Evolutionary conservation across 2,888 invertebrate genomes (phyloP), one percentile per base, ranked within the genome.

Genomic region (Eupithecia inturbata): DNA sequence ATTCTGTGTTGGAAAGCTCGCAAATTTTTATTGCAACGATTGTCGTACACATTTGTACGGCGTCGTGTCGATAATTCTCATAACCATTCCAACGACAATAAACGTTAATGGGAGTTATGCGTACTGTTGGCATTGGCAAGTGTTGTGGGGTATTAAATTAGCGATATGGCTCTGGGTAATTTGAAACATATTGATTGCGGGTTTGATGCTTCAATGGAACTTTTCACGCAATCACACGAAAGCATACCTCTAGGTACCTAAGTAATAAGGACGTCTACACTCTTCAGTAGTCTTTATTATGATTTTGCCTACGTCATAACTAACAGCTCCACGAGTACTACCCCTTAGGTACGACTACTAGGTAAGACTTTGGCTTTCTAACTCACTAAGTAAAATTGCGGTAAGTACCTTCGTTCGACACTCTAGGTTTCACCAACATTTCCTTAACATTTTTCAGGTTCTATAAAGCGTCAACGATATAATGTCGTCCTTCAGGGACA

Each of bases 71-170:
- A 81, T 80, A 79, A 79, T 80, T 76, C 73, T 72, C 78, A 78
- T 75, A 79, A 79, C 77, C 74, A 68, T 82, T 74, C 72, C 75
- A 72, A 72, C 74, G 76, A 75, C 76, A 75, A 75, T 78, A 77
- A 76, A 78, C 73, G 77, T 79, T 74, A 76, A 66, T 73, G 71
- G 41, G 69, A 78, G 72, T 75, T 75, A 77, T 66, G 75, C 63
- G 66, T 81, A 79, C 82, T 82, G 82, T 83, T 85, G 85, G 84
- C 85, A 84, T 83, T 85, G 85, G 84, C 85, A 84, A 81, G 81
- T 83, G 82, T 84, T 83, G 81, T 79, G 80, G 77, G 78, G 83
- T 84, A 86, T 86, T 85, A 85, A 87, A 88, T 89, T 87, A 88
- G 81, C 81, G 78, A 79, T 83, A 83, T 64, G 22, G 64, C 36